Evolutionary conservation across 2,113 vertebrate species (phyloP).

Genomic region (Plecturocebus donacophilus): DNA sequence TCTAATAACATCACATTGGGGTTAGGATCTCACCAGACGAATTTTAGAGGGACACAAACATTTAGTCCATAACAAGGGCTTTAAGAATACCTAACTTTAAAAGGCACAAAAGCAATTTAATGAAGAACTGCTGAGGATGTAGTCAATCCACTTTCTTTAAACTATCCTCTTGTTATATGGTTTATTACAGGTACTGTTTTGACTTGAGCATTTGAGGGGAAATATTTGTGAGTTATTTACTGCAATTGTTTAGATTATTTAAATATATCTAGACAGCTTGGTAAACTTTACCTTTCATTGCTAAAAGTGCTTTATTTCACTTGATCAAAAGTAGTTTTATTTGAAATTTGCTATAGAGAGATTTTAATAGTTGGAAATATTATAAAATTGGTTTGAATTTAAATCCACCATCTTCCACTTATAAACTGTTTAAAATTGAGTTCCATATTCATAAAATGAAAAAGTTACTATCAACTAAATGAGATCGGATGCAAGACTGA

Average conservation of each 20-base stretch:
- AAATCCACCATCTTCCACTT: neutral
- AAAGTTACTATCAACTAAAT: neutral
- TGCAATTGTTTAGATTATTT: neutral
- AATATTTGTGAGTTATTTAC: neutral
- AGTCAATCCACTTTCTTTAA: neutral
- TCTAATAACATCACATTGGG: too few species aligned
- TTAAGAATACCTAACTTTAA: neutral
- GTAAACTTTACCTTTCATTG: neutral
- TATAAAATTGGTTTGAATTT: neutral
- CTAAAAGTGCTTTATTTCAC: neutral
- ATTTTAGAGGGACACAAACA: neutral
- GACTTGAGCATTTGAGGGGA: neutral
- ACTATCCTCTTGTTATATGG: neutral
- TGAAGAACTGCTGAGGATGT: neutral
- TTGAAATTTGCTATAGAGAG: neutral
- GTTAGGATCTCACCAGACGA: neutral
- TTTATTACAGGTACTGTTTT: neutral
- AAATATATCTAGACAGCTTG: neutral
- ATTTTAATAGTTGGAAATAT: neutral
- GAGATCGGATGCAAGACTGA: neutral
- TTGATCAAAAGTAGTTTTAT: neutral
- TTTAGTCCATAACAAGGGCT: neutral
- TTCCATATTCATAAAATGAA: neutral
- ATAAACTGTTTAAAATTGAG: neutral
- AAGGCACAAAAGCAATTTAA: neutral